Evolutionary conservation across 1,140 invertebrate genomes (phyloP), one percentile per base, ranked within the genome.

Genomic region (Cydia amplana): DNA sequence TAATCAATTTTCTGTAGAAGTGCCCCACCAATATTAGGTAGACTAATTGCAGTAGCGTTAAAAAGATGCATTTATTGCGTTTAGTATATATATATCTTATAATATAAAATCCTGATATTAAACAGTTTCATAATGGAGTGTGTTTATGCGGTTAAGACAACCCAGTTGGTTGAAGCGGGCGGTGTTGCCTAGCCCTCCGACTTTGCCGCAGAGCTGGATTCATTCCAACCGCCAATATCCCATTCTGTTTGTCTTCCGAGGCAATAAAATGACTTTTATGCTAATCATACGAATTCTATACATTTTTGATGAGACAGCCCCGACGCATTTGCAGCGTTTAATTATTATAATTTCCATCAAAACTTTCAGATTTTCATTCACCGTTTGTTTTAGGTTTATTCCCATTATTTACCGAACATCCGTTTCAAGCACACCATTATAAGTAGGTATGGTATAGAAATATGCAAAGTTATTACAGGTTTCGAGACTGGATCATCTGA

Each of bases 261-360:
- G 87, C 90, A 92, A 92, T 92, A 92, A 91, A 92, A 92, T 91
- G 90, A 91, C 87, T 91, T 92, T 92, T 92, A 92, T 92, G 90
- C 88, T 91, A 92, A 92, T 92, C 89, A 91, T 91, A 89, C 86
- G 90, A 91, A 91, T 92, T 92, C 90, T 91, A 92, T 92, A 92
- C 91, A 92, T 93, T 91, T 84, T 93, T 94, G 78, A 94, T 94
- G 81, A 91, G 91, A 78, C 87, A 80, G 78, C 86, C 88, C 85
- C 85, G 86, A 94, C 95, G 83, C 94, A 95, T 86, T 96, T 96
- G 82, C 94, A 72, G 74, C 82, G 82, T 88, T 91, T 92, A 91
- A 91, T 92, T 91, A 92, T 89, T 89, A 91, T 79, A 88, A 91
- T 91, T 91, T 88, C 89, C 87, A 87, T 91, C 85, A 87, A 90